A percentile compares a stretch with the other conserved stretches of the same genome.
These are phyloP conservation scores for Cercocebus atys DNA, from an alignment of 2,113 vertebrate genomes.

Conservation along the genomic window DNA sequence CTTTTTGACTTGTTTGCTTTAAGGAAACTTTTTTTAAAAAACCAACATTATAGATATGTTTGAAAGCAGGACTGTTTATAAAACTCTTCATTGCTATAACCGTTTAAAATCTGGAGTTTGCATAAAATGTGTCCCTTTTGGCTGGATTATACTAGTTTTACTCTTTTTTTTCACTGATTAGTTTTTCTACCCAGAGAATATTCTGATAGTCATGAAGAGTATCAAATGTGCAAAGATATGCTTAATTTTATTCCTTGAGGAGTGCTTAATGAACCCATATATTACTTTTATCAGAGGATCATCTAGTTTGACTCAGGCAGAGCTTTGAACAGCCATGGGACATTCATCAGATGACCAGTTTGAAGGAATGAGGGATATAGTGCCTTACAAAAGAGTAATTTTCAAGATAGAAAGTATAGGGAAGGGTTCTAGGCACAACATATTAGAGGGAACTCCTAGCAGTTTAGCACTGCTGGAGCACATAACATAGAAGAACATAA, in stretches of 20 bases:
- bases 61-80: conserved; percentile 15
- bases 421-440: not conserved
- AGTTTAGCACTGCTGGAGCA: not conserved
- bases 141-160: not conserved
- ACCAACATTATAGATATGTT: not conserved
- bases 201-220: not conserved
- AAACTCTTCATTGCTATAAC: conserved; percentile 1
- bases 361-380: not conserved
- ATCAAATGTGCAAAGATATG: not conserved
- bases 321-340: conserved; percentile 13
- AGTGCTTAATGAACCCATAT: not conserved
- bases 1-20: conserved; percentile 22
- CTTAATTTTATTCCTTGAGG: not conserved
- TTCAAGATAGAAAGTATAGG: not conserved
- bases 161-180: not conserved
- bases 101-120: conserved; percentile 25
- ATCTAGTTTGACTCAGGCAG: not conserved
- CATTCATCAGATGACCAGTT: conserved; percentile 35
- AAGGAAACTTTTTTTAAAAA: not conserved
- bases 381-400: not conserved
- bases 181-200: not conserved
- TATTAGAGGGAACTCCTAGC: not conserved
- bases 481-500: not conserved
- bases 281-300: conserved; percentile 21
- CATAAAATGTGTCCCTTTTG: not conserved